Conservation (phyloP, 2,888 invertebrate species). For the Nomada ferruginata region DNA sequence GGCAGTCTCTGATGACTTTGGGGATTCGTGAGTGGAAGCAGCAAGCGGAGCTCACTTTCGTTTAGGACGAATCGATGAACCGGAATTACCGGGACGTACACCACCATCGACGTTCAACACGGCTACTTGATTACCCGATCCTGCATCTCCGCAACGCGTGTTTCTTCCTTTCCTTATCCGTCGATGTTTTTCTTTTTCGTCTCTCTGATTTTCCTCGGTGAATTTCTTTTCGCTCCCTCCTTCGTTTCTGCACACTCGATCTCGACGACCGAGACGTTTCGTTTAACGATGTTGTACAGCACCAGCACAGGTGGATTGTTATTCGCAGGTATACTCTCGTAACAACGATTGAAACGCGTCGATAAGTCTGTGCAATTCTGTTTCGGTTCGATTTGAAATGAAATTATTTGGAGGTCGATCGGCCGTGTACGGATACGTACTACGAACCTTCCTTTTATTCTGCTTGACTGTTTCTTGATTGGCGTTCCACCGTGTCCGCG, state of each 20-base stretch:
- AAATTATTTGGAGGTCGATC: neutral
- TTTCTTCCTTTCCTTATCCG: neutral
- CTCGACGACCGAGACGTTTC: constrained; percentile 13
- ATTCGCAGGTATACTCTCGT: neutral
- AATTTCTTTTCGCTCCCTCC: neutral
- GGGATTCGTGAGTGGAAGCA: constrained; percentile 67
- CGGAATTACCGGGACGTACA: constrained; percentile 52
- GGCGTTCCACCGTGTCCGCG: neutral
- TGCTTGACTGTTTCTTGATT: neutral
- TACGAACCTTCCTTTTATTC: neutral
- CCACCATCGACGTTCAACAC: constrained; percentile 51
- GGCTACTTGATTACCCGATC: constrained; percentile 52
- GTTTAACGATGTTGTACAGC: neutral
- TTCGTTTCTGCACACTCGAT: neutral
- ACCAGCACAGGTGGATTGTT: neutral
- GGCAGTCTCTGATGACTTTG: constrained; percentile 68
- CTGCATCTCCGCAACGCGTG: constrained; percentile 29
- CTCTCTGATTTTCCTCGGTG: neutral
- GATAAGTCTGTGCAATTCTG: neutral
- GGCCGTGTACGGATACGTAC: too few relatives aligned
- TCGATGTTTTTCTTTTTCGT: neutral
- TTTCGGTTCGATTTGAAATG: neutral
- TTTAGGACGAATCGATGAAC: constrained; percentile 57
- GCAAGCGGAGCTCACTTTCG: constrained; percentile 46
- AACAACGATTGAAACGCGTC: too few relatives aligned